Percentiles rank a stretch among this genome's conserved stretches.
phyloP scores from a whole-genome alignment of 30 jellyfish, hydroid and myxozoan species.

The Aurelia aurita complex sp. Pacific region DNA sequence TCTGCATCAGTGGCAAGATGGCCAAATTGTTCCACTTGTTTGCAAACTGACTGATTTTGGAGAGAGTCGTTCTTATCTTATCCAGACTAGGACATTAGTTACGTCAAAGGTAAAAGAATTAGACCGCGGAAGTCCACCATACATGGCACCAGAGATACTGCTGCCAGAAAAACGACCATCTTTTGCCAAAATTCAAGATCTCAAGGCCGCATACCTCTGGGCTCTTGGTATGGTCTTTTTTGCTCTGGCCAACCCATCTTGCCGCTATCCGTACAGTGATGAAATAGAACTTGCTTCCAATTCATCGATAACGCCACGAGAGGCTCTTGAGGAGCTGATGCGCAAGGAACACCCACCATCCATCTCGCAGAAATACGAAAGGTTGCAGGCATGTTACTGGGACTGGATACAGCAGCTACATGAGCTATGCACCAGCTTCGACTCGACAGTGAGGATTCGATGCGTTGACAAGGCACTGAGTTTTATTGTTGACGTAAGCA shows the following conservation, averaged over 20 bases:
- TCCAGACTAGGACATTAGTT: background rate
- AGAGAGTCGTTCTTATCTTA: constrained; percentile 8
- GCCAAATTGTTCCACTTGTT: background rate
- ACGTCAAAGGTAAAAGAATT: background rate
- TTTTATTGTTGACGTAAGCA: too few species aligned
- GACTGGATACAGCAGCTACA: constrained; percentile 18
- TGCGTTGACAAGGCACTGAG: background rate
- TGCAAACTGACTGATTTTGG: constrained; percentile 35
- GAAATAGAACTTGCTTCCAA: constrained; percentile 5
- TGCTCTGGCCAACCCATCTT: constrained; percentile 2
- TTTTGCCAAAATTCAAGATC: background rate
- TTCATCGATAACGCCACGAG: constrained; percentile 1
- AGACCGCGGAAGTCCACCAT: constrained; percentile 9
- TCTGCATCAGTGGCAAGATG: background rate
- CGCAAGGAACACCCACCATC: constrained; percentile 14
- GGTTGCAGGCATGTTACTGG: constrained; percentile 24
- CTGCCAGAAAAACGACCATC: background rate
- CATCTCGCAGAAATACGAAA: background rate
- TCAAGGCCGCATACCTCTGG: constrained; percentile 24
- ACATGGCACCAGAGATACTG: constrained; percentile 21
- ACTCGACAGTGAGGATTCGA: background rate
- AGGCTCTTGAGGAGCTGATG: constrained; percentile 8
- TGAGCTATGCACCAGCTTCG: constrained; percentile 13
- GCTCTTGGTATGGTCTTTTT: constrained; percentile 19
- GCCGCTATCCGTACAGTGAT: background rate